Evolutionary conservation across 2,888 invertebrate genomes (phyloP), one percentile per base, ranked within the genome.

Genomic region (Mythimna ferrago): DNA sequence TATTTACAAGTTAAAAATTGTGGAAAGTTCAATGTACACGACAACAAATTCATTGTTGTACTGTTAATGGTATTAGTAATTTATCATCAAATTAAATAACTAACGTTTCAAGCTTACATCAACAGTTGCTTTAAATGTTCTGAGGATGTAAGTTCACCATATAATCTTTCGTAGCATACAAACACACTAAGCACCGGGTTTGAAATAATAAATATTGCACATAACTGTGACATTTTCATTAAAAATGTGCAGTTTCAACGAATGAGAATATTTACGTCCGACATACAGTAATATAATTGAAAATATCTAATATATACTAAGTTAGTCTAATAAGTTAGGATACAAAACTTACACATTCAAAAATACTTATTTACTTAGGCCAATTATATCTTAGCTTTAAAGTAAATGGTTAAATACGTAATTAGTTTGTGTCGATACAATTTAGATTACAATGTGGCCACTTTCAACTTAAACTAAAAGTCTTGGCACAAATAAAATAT

Each of bases 401-500:
- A 87, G 83, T 84, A 86, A 91, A 87, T 89, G 88, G 86, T 88
- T 88, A 89, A 90, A 90, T 92, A 91, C 86, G 88, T 90, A 84
- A 83, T 87, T 88, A 88, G 84, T 87, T 83, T 86, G 86, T 86
- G 87, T 85, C 67, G 86, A 87, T 87, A 89, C 73, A 86, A 88
- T 86, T 87, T 87, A 86, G 85, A 87, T 87, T 88, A 87, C 83
- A 84, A 87, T 86, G 90, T 89, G 90, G 91, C 90, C 89, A 89
- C 86, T 79, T 84, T 87, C 86, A 89, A 92, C 87, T 89, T 92
- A 88, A 85, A 89, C 92, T 92, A 91, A 93, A 94, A 93, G 89
- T 94, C 92, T 96, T 96, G 96, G 96, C 96, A 96, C 96, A 94
- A 95, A 95, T 91, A 92, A 86, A 93, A 94, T 91, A 92, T 92